Percentiles rank a stretch among this genome's conserved stretches.
Evolutionary conservation across 2,113 vertebrate species (phyloP).

Genomic region (Prunella fulvescens): DNA sequence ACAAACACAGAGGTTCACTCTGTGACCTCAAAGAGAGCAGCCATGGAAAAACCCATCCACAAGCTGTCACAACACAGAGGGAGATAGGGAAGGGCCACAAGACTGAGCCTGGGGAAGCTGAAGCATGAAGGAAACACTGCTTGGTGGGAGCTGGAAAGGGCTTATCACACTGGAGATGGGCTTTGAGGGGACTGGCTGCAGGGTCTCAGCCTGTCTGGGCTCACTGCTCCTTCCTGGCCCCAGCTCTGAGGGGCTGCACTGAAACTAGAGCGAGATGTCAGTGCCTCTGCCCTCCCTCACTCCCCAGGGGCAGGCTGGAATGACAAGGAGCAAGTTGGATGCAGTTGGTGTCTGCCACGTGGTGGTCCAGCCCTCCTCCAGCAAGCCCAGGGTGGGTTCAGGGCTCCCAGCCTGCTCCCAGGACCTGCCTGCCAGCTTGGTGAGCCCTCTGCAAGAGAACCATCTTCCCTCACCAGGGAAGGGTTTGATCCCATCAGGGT

Average conservation of each 20-base stretch:
- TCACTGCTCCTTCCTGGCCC: neutral
- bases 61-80: neutral
- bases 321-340: neutral
- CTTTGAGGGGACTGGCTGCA: neutral
- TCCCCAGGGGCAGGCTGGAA: neutral
- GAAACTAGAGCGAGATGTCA: neutral
- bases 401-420: neutral
- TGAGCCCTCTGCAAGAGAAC: neutral
- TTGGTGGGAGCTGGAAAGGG: neutral
- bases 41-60: neutral
- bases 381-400: neutral
- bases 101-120: neutral
- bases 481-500: neutral
- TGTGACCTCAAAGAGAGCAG: rapidly evolving
- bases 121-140: neutral
- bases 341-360: rapidly evolving
- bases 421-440: rapidly evolving
- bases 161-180: neutral
- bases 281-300: neutral
- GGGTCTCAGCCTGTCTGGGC: neutral
- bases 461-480: neutral
- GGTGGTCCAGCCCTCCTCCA: neutral
- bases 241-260: neutral
- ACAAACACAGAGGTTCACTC: neutral
- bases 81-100: neutral